Evolutionary conservation across 2,888 invertebrate genomes (phyloP).

Genomic region (Drosophila quinaria): DNA sequence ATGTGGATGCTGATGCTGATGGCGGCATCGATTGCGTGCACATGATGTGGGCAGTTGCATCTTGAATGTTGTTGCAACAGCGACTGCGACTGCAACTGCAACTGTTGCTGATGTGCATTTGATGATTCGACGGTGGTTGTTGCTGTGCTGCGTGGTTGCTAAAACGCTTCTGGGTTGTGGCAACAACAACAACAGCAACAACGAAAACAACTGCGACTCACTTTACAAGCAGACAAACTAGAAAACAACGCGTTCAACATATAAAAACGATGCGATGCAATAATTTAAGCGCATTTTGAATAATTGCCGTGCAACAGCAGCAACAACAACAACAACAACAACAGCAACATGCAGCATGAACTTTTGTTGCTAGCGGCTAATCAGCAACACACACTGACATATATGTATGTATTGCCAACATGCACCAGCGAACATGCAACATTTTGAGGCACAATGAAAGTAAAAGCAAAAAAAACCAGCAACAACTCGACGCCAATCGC

Average conservation of each 20-base stretch:
- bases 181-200: slow-evolving; percentile 29
- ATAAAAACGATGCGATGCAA: slow-evolving; percentile 56
- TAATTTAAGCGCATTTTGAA: slow-evolving; percentile 71
- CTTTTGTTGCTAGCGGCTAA: slow-evolving; percentile 62
- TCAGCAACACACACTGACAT: slow-evolving; percentile 41
- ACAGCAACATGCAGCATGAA: slow-evolving; percentile 43
- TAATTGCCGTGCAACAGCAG: slow-evolving; percentile 61
- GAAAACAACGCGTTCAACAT: slow-evolving; percentile 76
- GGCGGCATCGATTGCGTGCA: slow-evolving; percentile 71
- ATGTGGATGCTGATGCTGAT: slow-evolving; percentile 49
- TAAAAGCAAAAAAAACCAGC: slow-evolving; percentile 48
- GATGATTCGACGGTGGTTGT: slow-evolving; percentile 50
- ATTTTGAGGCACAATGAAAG: slow-evolving; percentile 52
- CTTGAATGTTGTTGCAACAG: slow-evolving; percentile 14
- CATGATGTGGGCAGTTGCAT: slow-evolving; percentile 61
- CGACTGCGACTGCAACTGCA: slow-evolving; percentile 1
- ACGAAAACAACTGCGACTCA: slow-evolving; percentile 14
- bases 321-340: slow-evolving; percentile 15
- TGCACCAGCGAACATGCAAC: slow-evolving; percentile 63
- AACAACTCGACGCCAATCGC: slow-evolving; percentile 35
- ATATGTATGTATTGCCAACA: slow-evolving; percentile 17
- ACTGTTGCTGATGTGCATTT: slow-evolving; percentile 31
- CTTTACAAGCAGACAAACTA: slow-evolving; percentile 75
- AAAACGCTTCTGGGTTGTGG: slow-evolving; percentile 76
- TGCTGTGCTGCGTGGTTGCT: slow-evolving; percentile 49